Conservation (phyloP, 2,888 invertebrate genomes). For the Phalangium opilio region DNA sequence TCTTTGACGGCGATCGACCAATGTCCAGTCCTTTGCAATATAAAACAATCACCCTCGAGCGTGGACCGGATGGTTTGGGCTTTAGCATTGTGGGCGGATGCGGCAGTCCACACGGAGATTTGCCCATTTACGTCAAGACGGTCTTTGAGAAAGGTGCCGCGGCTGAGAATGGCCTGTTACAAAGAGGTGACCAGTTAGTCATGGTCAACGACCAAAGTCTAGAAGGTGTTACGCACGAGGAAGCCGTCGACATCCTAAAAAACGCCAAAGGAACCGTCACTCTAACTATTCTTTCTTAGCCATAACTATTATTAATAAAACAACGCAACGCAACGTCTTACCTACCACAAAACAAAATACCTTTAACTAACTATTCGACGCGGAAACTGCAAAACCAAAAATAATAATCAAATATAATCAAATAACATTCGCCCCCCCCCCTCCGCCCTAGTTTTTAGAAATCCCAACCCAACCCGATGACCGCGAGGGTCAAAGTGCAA, state of each 20-base stretch:
- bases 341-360: too few species aligned
- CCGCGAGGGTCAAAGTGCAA: too few species aligned
- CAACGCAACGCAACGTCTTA: too few species aligned
- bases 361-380: too few species aligned
- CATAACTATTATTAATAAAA: too few species aligned
- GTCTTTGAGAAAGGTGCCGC: slow-evolving; percentile 80
- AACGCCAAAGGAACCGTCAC: slow-evolving; percentile 37
- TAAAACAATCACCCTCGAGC: slow-evolving; percentile 34
- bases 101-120: slow-evolving; percentile 58
- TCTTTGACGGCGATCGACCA: not conserved
- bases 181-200: slow-evolving; percentile 82
- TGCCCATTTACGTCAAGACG: slow-evolving; percentile 76
- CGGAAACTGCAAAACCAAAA: too few species aligned
- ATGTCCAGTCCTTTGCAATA: slow-evolving; percentile 10
- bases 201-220: slow-evolving; percentile 35
- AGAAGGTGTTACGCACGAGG: slow-evolving; percentile 21
- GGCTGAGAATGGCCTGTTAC: slow-evolving; percentile 73
- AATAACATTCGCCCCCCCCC: too few species aligned
- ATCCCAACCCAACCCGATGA: too few species aligned
- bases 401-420: too few species aligned
- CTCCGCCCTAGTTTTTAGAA: too few species aligned
- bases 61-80: slow-evolving; percentile 53
- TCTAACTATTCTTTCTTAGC: slow-evolving; percentile 30
- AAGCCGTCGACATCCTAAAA: slow-evolving; percentile 35
- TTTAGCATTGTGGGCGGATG: slow-evolving; percentile 80